Conservation (phyloP, 1,140 invertebrate species). For the Ceratina australensis region DNA sequence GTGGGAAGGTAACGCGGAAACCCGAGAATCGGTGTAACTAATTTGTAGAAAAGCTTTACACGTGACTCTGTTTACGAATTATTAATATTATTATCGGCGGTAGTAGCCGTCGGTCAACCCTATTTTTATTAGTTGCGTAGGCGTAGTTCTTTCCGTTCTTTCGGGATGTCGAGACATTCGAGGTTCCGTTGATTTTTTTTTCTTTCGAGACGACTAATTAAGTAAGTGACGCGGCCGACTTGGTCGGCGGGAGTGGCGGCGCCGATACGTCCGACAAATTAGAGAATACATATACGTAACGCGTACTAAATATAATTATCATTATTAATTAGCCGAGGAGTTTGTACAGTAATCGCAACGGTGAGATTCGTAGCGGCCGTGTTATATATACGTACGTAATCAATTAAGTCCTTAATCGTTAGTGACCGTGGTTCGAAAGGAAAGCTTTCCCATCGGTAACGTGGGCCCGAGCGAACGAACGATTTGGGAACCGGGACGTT, state of each 20-base stretch:
- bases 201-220: conserved; percentile 24
- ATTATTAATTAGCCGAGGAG: conserved; percentile 48
- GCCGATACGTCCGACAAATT: conserved; percentile 76
- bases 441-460: no score
- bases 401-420: conserved; percentile 57
- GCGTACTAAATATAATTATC: conserved; percentile 62
- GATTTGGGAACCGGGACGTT: conserved; percentile 26
- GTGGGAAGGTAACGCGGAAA: conserved; percentile 39
- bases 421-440: conserved; percentile 37
- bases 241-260: conserved; percentile 66
- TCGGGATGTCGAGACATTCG: conserved; percentile 64
- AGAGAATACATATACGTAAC: conserved; percentile 72
- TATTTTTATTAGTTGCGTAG: conserved; percentile 10
- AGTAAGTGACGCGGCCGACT: conserved; percentile 57
- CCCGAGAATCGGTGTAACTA: conserved; percentile 70
- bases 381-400: conserved; percentile 62
- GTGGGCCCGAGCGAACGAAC: conserved; percentile 6
- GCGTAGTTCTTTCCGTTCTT: conserved; percentile 67
- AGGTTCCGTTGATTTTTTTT: conserved; percentile 3
- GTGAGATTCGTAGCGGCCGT: conserved; percentile 55
- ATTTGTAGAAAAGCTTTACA: conserved; percentile 77
- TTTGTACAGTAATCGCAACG: conserved; percentile 55
- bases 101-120: background rate
- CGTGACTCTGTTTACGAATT: conserved; percentile 62
- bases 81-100: conserved; percentile 48